Conservation (phyloP, 1,140 invertebrate genomes). For the Alviniconcha marisindica region DNA sequence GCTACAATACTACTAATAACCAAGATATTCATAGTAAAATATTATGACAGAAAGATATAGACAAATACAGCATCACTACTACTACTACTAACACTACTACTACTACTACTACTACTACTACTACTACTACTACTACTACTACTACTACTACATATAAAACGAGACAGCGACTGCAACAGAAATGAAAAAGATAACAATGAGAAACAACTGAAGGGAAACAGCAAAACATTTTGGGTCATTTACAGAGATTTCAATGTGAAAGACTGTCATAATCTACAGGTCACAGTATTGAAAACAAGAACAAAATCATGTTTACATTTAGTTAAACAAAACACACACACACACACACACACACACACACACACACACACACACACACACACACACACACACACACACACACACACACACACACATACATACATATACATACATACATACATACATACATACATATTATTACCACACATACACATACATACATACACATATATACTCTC, state of each 20-base stretch:
- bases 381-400: background rate
- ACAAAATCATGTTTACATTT: background rate
- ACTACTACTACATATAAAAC: background rate
- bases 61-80: no score
- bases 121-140: no score
- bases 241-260: background rate
- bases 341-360: conserved; percentile 8
- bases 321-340: background rate
- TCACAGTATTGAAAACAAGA: background rate
- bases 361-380: background rate
- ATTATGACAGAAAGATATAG: no score
- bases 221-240: no score
- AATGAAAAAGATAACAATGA: background rate
- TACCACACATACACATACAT: background rate
- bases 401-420: conserved; percentile 19
- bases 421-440: conserved; percentile 4
- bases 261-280: background rate
- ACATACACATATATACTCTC: conserved; percentile 3
- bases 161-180: background rate
- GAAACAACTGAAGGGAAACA: background rate
- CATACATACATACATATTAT: background rate
- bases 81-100: no score
- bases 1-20: no score
- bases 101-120: no score
- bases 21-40: no score